Base-by-base conservation (phyloP, 2,888 invertebrate genomes). In the Anodontia alba region DNA sequence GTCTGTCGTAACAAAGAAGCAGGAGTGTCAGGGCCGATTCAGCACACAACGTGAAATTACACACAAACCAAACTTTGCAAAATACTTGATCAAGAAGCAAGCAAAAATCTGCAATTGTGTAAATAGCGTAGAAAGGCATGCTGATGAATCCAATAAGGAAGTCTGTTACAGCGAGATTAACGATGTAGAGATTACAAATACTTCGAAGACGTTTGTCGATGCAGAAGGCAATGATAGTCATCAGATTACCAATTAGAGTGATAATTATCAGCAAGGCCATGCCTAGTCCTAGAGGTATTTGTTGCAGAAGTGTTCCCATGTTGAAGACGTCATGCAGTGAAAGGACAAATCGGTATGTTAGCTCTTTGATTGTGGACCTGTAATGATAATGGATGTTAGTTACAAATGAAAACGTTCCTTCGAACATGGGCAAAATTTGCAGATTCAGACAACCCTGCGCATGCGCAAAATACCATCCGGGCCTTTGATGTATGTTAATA, bases 91-190 rank as follows among this genome's bases (percentile, higher is more conserved):
- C 89, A n/a, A 90, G 87, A 0, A 80, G 82, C 91, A 90, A 91
- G 26, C 57, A 67, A 31, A 73, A 85, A 12, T 80, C 79, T 12
- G 43, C 54, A 1, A 88, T 26, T 1, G 87, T 89, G 62, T 88
- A 87, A 7, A 84, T 82, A 3, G 88, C 86, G 70, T 90, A 88
- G 54, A 91, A 79, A 0, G 89, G 86, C 87, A 89, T 87, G 78
- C 90, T 91, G 57, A 83, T 80, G 0, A 73, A n/a, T 0, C 89
- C 88, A 5, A 91, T 75, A 0, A 88, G 66, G 17, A 90, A 69
- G 57, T 91, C 91, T 0, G 89, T 83, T 0, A 90, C 49, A 10
- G 90, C 91, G 36, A 91, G 83, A 77, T 90, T 86, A 33, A 88
- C 68, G 33, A 91, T 75, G 79, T 88, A 91, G 43, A 86, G 78